Evolutionary conservation across 2,888 invertebrate genomes (phyloP).

Genomic region (Epicampocera succincta): DNA sequence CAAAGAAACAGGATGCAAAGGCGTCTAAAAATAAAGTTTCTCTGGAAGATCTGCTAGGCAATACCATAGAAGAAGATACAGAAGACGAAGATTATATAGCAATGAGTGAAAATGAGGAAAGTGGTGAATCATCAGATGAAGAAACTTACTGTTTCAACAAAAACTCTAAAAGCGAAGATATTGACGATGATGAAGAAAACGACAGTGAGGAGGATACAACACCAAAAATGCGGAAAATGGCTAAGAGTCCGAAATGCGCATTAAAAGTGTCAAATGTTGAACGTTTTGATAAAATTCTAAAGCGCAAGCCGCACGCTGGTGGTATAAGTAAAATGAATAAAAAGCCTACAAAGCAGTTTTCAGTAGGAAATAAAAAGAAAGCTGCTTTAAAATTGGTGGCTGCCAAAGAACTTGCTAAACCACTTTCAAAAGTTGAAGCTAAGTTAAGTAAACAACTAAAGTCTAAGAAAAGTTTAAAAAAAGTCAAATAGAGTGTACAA

Average conservation of each 20-base stretch:
- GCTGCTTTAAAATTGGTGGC: constrained; percentile 73
- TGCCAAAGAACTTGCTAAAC: constrained; percentile 76
- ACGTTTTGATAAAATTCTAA: constrained; percentile 73
- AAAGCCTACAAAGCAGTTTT: constrained; percentile 66
- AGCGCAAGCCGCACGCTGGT: constrained; percentile 76
- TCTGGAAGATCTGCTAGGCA: constrained; percentile 76
- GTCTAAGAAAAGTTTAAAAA: constrained; percentile 36
- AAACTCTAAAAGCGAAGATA: constrained; percentile 63
- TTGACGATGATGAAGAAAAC: constrained; percentile 42
- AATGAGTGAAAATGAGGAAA: constrained; percentile 48
- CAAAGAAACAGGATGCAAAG: constrained; percentile 45
- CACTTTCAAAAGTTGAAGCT: constrained; percentile 55
- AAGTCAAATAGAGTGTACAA: constrained; percentile 42
- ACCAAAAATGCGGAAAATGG: constrained; percentile 51
- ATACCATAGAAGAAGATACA: constrained; percentile 78
- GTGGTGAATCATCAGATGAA: constrained; percentile 70
- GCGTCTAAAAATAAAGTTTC: constrained; percentile 71
- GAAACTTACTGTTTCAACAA: constrained; percentile 70
- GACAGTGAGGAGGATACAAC: constrained; percentile 26
- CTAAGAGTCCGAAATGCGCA: constrained; percentile 66
- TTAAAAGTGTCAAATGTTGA: constrained; percentile 71
- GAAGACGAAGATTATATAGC: constrained; percentile 77
- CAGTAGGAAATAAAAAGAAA: constrained; percentile 60
- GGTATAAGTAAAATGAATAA: constrained; percentile 75
- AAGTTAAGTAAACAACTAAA: constrained; percentile 28